A percentile compares a stretch with the other conserved stretches of the same genome.
phyloP scores from a whole-genome alignment of 2,113 vertebrate genomes.

The Semicossyphus pulcher region DNA sequence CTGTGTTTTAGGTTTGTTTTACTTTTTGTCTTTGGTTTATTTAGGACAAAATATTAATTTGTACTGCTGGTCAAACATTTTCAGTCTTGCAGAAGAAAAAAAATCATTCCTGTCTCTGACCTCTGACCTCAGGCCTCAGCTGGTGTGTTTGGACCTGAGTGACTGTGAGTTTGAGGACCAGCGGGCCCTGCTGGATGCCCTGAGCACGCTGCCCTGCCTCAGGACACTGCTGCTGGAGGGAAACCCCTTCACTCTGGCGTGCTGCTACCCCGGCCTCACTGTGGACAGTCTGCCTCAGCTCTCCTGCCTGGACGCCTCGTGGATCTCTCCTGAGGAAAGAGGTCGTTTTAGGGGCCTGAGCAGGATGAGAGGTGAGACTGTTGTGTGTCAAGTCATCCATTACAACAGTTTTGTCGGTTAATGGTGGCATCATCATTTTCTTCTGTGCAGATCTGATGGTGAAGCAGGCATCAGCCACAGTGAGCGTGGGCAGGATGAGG shows the following conservation, averaged over 20 bases:
- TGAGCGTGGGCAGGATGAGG: slow-evolving; percentile 80
- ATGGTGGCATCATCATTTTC: neutral
- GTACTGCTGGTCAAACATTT: too few species aligned
- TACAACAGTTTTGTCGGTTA: neutral
- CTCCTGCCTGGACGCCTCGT: slow-evolving; percentile 80
- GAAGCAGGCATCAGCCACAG: slow-evolving; percentile 71
- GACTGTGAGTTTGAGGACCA: slow-evolving; percentile 86
- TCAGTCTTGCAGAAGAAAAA: too few species aligned
- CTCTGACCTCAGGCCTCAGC: slow-evolving; percentile 83
- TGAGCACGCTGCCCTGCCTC: slow-evolving; percentile 80
- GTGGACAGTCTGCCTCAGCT: slow-evolving; percentile 86
- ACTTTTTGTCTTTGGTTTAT: too few species aligned
- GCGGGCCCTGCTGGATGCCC: slow-evolving; percentile 69
- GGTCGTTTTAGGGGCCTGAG: slow-evolving; percentile 79
- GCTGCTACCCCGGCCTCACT: slow-evolving; percentile 86
- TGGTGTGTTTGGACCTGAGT: slow-evolving; percentile 91
- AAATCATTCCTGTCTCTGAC: neutral
- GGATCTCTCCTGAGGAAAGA: slow-evolving; percentile 80
- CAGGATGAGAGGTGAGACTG: slow-evolving; percentile 78
- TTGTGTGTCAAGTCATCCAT: neutral
- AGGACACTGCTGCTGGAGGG: slow-evolving; percentile 86
- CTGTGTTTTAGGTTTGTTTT: too few species aligned
- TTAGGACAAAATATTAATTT: too few species aligned
- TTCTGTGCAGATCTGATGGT: slow-evolving; percentile 73
- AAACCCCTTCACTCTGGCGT: slow-evolving; percentile 86